These are phyloP conservation scores for Megaceryle torquata DNA, from an alignment of 2,113 vertebrate genomes.

Conservation along the genomic window DNA sequence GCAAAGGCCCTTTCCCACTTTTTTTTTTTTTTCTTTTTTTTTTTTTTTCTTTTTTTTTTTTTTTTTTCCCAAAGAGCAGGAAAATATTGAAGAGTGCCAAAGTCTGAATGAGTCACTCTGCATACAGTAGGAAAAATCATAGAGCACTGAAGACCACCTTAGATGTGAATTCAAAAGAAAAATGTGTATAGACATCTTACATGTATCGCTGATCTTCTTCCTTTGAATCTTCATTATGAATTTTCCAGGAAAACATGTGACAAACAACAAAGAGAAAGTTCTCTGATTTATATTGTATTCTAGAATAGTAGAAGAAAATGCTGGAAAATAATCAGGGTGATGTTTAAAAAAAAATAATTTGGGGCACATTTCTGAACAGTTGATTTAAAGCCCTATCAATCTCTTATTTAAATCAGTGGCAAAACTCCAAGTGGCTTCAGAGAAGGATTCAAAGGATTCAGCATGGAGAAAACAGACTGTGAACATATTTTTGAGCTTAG, in stretches of 20 bases:
- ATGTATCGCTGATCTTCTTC: constrained; percentile 16
- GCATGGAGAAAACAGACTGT: not conserved
- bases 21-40: too few relatives aligned
- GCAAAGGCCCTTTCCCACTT: too few relatives aligned
- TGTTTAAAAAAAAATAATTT: not conserved
- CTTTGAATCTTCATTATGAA: constrained; percentile 6
- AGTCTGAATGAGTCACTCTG: constrained; percentile 13
- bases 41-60: not conserved
- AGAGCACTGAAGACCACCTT: constrained; percentile 7
- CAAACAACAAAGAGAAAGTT: constrained; percentile 6
- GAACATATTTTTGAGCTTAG: not conserved
- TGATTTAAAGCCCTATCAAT: not conserved
- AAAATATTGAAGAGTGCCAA: constrained; percentile 51
- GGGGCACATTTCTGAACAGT: not conserved
- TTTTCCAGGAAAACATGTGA: constrained; percentile 44
- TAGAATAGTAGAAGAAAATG: not conserved
- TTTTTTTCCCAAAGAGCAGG: not conserved
- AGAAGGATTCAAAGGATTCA: not conserved
- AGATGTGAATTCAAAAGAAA: not conserved
- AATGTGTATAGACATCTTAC: not conserved
- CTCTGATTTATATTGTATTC: constrained; percentile 20
- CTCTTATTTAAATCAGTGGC: not conserved
- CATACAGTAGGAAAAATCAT: constrained; percentile 26
- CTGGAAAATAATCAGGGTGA: not conserved
- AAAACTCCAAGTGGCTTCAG: not conserved